Conservation (phyloP, 2,113 vertebrate species). For the Zapornia atra region DNA sequence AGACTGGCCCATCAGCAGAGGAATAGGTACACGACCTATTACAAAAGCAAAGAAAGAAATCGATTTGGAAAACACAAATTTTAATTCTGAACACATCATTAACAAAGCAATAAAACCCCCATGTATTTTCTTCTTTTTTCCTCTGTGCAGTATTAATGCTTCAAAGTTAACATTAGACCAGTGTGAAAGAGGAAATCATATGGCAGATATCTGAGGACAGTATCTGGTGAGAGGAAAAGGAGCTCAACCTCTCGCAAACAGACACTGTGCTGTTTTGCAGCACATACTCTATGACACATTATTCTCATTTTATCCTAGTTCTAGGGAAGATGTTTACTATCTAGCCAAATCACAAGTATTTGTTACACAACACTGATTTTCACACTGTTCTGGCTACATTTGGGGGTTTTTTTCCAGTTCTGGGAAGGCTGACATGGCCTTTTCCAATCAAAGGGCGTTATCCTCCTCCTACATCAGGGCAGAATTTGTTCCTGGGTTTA, state of each 20-base stretch:
- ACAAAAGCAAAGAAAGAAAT: not conserved
- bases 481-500: not conserved
- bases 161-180: not conserved
- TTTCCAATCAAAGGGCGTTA: not conserved
- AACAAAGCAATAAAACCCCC: not conserved
- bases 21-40: not conserved
- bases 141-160: not conserved
- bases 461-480: not conserved
- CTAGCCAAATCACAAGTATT: not conserved
- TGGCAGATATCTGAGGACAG: not conserved
- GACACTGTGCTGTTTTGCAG: not conserved
- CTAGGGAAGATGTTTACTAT: not conserved
- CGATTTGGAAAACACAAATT: not conserved
- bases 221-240: not conserved
- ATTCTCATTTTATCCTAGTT: not conserved
- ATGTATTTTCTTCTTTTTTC: not conserved
- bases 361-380: not conserved
- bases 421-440: not conserved
- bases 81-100: not conserved
- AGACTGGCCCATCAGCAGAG: not conserved
- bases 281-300: not conserved
- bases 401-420: not conserved
- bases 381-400: not conserved
- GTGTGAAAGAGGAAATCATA: not conserved
- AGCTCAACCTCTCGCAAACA: not conserved